Conservation (phyloP, 2,888 invertebrate genomes). For the Leptarthrus brevirostris region DNA sequence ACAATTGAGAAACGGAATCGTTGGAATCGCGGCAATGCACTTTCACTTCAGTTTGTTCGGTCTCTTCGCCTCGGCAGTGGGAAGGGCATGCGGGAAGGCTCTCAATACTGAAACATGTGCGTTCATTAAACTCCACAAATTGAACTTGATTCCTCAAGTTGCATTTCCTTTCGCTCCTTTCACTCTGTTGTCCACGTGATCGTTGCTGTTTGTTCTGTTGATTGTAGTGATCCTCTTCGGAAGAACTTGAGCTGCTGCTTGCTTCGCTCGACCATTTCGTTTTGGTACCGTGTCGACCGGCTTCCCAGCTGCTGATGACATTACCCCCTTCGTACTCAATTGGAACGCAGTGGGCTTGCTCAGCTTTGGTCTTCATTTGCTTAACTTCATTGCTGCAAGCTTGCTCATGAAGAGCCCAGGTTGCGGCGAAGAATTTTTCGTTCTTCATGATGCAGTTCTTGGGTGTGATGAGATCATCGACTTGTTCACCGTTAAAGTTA, state of each 20-base stretch:
- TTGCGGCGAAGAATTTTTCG: constrained; percentile 70
- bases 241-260: constrained; percentile 43
- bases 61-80: constrained; percentile 67
- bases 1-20: constrained; percentile 56
- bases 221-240: not conserved
- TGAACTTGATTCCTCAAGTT: constrained; percentile 68
- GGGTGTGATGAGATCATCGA: constrained; percentile 73
- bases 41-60: constrained; percentile 67
- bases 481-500: constrained; percentile 71
- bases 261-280: constrained; percentile 54
- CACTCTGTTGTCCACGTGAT: too few species aligned
- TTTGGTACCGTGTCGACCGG: constrained; percentile 57
- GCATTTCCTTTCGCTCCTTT: constrained; percentile 49
- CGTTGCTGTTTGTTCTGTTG: not conserved
- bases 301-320: constrained; percentile 66
- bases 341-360: constrained; percentile 65
- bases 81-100: constrained; percentile 71
- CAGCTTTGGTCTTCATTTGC: constrained; percentile 66
- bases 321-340: constrained; percentile 62
- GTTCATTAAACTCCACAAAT: constrained; percentile 68
- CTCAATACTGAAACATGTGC: constrained; percentile 73
- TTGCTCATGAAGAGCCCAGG: constrained; percentile 70
- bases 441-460: constrained; percentile 70
- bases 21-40: constrained; percentile 66
- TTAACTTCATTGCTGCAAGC: constrained; percentile 67